These are phyloP conservation scores for Eupithecia subumbrata DNA, from an alignment of 2,888 invertebrate genomes.

Conservation along the genomic window DNA sequence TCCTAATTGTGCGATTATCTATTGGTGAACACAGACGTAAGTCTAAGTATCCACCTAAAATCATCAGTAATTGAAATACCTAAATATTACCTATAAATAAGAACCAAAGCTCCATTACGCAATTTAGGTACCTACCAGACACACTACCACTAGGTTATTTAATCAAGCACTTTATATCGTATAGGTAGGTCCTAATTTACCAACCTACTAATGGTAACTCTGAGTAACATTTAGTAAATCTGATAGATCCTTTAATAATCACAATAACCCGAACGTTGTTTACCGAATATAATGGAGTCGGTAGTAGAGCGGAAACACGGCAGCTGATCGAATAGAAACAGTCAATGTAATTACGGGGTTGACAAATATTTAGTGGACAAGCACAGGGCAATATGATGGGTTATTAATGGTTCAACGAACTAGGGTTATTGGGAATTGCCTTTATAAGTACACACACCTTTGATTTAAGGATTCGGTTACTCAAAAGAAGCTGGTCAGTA, in stretches of 20 bases:
- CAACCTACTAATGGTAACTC: background rate
- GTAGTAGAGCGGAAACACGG: slow-evolving; percentile 46
- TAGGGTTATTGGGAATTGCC: slow-evolving; percentile 28
- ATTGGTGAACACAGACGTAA: no score
- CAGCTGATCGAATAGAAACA: slow-evolving; percentile 48
- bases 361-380: slow-evolving; percentile 33
- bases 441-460: background rate
- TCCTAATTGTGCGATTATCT: no score
- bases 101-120: no score
- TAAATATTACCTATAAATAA: no score
- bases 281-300: slow-evolving; percentile 47
- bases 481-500: background rate
- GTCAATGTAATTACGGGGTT: slow-evolving; percentile 45
- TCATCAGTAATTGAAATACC: no score
- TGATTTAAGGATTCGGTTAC: background rate
- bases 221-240: slow-evolving; percentile 4
- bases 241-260: slow-evolving; percentile 5
- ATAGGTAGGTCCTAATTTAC: background rate
- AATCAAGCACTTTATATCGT: background rate
- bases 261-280: slow-evolving; percentile 37
- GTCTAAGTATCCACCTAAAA: no score
- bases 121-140: no score
- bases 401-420: slow-evolving; percentile 30
- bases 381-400: slow-evolving; percentile 21
- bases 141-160: no score